These are phyloP conservation scores for Eudasyphora cyanicolor DNA, from an alignment of 2,888 invertebrate genomes.

Conservation along the genomic window DNA sequence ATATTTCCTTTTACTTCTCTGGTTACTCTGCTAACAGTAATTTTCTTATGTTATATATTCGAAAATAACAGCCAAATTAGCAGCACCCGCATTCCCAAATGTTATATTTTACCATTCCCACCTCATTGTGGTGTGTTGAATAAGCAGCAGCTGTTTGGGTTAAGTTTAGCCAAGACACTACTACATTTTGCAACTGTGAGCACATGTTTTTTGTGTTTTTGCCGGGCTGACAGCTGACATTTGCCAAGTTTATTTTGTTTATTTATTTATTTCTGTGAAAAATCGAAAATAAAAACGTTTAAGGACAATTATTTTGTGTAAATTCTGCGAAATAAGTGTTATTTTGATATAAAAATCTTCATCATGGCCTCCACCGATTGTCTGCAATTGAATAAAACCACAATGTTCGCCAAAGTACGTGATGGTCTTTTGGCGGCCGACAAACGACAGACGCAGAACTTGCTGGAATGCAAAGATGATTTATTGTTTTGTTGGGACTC, in stretches of 20 bases:
- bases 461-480: conserved; percentile 83
- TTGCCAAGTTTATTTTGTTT: conserved; percentile 8
- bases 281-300: too few species aligned
- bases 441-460: conserved; percentile 81
- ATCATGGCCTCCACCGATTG: conserved; percentile 79
- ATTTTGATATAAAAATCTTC: background rate
- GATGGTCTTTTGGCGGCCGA: conserved; percentile 81
- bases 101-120: background rate
- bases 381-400: conserved; percentile 81
- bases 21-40: too few species aligned
- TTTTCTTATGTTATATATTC: background rate
- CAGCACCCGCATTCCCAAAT: background rate
- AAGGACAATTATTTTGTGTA: too few species aligned
- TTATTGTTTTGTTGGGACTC: conserved; percentile 84
- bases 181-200: conserved; percentile 9
- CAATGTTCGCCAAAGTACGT: conserved; percentile 82
- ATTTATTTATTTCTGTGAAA: conserved; percentile 2
- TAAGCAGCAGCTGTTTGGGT: background rate
- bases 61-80: background rate
- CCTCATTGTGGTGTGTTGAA: too few species aligned
- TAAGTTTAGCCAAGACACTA: background rate
- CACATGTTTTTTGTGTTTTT: conserved; percentile 26
- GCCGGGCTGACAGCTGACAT: conserved; percentile 39
- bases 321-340: conserved; percentile 31
- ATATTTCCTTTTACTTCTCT: too few species aligned